Conservation (phyloP, 2,113 vertebrate species). For the Ibidorhyncha struthersii region DNA sequence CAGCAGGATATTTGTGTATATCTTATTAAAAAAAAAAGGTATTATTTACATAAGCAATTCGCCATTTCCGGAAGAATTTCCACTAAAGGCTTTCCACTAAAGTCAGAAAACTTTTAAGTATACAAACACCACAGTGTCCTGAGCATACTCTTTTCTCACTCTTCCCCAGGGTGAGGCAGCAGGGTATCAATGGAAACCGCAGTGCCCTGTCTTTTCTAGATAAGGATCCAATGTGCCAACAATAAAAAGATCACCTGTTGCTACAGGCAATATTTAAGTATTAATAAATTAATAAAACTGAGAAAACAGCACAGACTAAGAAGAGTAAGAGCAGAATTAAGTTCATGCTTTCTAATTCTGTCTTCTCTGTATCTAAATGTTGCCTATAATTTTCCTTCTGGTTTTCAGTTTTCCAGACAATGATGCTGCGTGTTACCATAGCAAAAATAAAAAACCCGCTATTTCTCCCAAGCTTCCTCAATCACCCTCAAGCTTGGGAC, state of each 20-base stretch:
- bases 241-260: neutral
- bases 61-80: neutral
- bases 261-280: neutral
- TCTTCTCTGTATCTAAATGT: neutral
- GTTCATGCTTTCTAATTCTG: neutral
- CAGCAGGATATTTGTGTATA: neutral
- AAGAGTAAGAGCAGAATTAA: neutral
- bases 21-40: neutral
- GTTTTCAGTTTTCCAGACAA: neutral
- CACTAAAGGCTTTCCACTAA: neutral
- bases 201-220: neutral
- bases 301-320: neutral
- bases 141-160: neutral
- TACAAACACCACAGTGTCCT: neutral
- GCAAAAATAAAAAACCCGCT: neutral
- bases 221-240: neutral
- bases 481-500: neutral
- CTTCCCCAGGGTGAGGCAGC: neutral
- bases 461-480: neutral
- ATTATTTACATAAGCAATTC: neutral
- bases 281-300: neutral
- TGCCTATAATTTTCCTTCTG: neutral
- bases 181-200: neutral
- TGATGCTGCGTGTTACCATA: neutral
- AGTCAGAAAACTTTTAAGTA: neutral